phyloP scores from a whole-genome alignment of 2,888 invertebrate genomes.

The Serripes groenlandicus region DNA sequence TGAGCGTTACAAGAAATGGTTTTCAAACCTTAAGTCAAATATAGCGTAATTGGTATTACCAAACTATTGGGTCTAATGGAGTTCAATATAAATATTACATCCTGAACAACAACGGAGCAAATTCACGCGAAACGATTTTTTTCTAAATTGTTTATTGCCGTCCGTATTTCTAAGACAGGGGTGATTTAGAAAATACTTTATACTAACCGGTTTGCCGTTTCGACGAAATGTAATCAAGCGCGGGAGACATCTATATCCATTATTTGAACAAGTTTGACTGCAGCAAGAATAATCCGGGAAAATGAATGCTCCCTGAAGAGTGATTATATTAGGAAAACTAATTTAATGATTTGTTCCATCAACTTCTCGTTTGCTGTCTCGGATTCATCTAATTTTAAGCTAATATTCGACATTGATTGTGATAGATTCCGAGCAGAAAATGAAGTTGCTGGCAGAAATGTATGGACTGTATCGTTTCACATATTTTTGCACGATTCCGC shows the following conservation, averaged over 20 bases:
- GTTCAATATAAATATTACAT: too few relatives aligned
- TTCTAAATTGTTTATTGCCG: constrained; percentile 25
- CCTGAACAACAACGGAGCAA: background rate
- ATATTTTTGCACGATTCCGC: constrained; percentile 58
- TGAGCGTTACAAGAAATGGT: too few relatives aligned
- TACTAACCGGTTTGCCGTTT: constrained; percentile 22
- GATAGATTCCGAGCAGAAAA: constrained; percentile 59
- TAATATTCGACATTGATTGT: constrained; percentile 65
- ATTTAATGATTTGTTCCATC: constrained; percentile 64
- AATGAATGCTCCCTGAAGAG: constrained; percentile 56
- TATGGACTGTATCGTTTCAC: constrained; percentile 59
- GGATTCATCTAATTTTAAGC: constrained; percentile 64
- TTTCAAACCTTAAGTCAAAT: too few relatives aligned
- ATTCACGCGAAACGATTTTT: background rate
- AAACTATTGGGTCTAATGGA: too few relatives aligned
- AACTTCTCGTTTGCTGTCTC: constrained; percentile 64
- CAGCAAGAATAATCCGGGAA: constrained; percentile 45
- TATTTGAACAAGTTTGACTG: constrained; percentile 50
- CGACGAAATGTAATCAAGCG: constrained; percentile 35
- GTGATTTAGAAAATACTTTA: constrained; percentile 27
- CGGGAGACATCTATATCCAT: constrained; percentile 47
- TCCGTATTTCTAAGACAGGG: constrained; percentile 5
- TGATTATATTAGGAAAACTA: constrained; percentile 62
- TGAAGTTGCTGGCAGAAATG: constrained; percentile 60
- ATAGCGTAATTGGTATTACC: too few relatives aligned